Evolutionary conservation across 37 sponge, comb jelly and placozoan species (phyloP).

Genomic region (Agelas oroides): DNA sequence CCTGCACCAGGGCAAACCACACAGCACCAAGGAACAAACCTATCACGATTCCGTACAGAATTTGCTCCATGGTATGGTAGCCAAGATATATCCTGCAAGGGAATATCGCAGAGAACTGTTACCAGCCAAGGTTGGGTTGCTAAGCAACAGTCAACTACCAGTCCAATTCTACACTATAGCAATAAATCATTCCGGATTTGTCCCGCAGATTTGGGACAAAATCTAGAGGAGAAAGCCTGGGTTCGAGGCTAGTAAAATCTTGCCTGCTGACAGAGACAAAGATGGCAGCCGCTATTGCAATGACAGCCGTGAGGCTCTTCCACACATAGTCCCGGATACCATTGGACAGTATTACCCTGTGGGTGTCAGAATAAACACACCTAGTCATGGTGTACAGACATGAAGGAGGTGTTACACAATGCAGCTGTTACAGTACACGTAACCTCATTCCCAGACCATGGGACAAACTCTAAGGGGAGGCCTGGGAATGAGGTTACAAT

Average conservation of each 20-base stretch:
- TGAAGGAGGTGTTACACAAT: no score
- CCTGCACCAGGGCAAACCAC: slow-evolving; percentile 81
- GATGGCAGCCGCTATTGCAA: slow-evolving; percentile 6
- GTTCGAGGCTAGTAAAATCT: not conserved
- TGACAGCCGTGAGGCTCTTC: slow-evolving; percentile 19
- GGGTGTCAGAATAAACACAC: no score
- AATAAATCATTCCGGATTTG: no score
- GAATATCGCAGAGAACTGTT: not conserved
- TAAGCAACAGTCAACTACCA: no score
- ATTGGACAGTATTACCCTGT: slow-evolving; percentile 32
- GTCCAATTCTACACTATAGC: no score
- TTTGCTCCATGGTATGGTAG: slow-evolving; percentile 71
- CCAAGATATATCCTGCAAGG: slow-evolving; percentile 67
- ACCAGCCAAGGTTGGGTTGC: no score
- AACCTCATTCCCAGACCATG: no score
- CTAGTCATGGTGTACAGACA: no score
- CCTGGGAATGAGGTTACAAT: no score
- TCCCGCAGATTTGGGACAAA: no score
- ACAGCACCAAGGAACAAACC: slow-evolving; percentile 40
- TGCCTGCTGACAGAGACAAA: slow-evolving; percentile 50
- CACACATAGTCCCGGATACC: slow-evolving; percentile 39
- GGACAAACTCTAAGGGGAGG: no score
- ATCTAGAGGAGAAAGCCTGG: not conserved
- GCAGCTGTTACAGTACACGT: no score
- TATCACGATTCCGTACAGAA: slow-evolving; percentile 46